Evolutionary conservation across 2,113 vertebrate species (phyloP).

Genomic region (Anser cygnoides): DNA sequence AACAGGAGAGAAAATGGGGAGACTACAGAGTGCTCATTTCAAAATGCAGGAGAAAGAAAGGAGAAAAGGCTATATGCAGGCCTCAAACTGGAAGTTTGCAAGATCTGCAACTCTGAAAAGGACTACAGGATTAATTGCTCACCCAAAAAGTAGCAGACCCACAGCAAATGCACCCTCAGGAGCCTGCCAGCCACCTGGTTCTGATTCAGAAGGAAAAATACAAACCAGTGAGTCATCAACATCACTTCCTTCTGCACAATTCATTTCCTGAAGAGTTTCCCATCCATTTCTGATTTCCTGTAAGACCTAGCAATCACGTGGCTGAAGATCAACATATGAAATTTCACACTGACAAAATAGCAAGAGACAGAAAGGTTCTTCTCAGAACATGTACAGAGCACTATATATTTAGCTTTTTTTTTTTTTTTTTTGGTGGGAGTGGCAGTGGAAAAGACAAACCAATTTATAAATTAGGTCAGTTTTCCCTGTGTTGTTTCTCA

Average conservation of each 20-base stretch:
- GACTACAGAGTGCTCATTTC: not conserved
- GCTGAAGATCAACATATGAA: not conserved
- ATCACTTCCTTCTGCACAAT: slow-evolving; percentile 11
- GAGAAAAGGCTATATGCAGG: not conserved
- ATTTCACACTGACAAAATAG: not conserved
- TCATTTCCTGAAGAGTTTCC: slow-evolving; percentile 47
- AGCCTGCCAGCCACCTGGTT: not conserved
- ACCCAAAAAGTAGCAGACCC: not conserved
- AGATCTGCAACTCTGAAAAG: not conserved
- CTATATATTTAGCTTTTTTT: not conserved
- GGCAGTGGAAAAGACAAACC: slow-evolving; percentile 11
- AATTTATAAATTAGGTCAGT: slow-evolving; percentile 42
- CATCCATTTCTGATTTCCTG: slow-evolving; percentile 14
- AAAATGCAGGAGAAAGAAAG: not conserved
- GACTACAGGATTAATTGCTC: not conserved
- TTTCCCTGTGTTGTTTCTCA: slow-evolving; percentile 28
- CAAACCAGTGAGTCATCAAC: not conserved
- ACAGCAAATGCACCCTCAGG: not conserved
- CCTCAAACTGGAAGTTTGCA: not conserved
- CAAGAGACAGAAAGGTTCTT: not conserved
- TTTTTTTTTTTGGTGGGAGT: not conserved
- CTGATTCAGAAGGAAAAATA: slow-evolving; percentile 12
- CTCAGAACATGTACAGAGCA: not conserved
- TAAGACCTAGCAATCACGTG: not conserved
- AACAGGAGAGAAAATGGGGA: not conserved